phyloP scores from a whole-genome alignment of 2,113 vertebrate species.

The Chaetodon trifascialis region DNA sequence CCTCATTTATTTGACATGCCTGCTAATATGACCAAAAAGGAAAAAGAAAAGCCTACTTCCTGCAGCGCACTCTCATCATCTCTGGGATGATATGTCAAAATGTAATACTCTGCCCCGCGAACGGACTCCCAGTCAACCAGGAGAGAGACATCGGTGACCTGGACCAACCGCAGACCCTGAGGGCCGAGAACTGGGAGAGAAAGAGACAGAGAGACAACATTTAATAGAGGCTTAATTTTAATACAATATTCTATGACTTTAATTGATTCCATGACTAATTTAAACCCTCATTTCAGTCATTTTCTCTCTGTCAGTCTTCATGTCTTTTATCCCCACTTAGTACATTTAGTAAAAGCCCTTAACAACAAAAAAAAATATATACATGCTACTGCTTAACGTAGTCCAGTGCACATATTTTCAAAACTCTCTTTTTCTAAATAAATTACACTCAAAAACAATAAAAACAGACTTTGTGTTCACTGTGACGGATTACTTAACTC shows the following conservation, averaged over 20 bases:
- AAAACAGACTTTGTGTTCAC: background rate
- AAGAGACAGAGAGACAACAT: background rate
- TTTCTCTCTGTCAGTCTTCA: background rate
- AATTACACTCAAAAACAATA: background rate
- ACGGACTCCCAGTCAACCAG: constrained; percentile 87
- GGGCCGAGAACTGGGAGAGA: constrained; percentile 83
- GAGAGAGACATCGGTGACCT: constrained; percentile 85
- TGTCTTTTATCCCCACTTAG: background rate
- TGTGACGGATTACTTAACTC: background rate
- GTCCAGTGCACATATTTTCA: background rate
- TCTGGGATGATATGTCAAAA: constrained; percentile 86
- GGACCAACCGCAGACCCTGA: constrained; percentile 85
- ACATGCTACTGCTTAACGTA: background rate
- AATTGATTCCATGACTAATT: background rate
- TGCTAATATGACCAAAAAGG: background rate
- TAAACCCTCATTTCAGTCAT: background rate
- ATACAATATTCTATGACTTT: background rate
- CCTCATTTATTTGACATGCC: background rate
- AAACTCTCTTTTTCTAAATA: background rate
- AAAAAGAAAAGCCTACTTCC: constrained; percentile 62
- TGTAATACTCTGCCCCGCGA: constrained; percentile 86
- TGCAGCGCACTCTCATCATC: constrained; percentile 71
- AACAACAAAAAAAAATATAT: background rate
- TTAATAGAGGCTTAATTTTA: constrained; percentile 9
- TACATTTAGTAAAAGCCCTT: background rate